Percentiles rank a stretch among this genome's conserved stretches.
phyloP scores from a whole-genome alignment of 2,888 invertebrate genomes.

The Phaedon cochleariae region DNA sequence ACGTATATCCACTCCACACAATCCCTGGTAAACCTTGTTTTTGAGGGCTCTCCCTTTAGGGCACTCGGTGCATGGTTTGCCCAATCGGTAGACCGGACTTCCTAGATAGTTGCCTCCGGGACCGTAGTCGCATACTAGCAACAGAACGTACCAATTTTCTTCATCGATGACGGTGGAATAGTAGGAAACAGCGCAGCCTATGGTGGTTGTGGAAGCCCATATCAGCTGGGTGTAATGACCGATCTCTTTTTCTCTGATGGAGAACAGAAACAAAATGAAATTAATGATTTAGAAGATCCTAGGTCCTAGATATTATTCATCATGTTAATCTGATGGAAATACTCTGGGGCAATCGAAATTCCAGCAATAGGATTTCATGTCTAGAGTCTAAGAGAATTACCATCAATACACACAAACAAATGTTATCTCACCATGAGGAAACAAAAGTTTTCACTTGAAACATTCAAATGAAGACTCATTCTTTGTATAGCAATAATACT shows the following conservation, averaged over 20 bases:
- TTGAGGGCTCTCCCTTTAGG: conserved; percentile 32
- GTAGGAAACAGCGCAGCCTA: conserved; percentile 56
- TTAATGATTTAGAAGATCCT: too few relatives aligned
- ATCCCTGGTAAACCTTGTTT: conserved; percentile 47
- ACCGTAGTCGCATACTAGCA: conserved; percentile 59
- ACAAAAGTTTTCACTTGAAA: too few relatives aligned
- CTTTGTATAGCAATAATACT: too few relatives aligned
- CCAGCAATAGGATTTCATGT: too few relatives aligned
- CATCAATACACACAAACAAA: too few relatives aligned
- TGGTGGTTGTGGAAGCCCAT: conserved; percentile 56
- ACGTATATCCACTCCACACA: conserved; percentile 47
- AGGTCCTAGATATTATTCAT: too few relatives aligned
- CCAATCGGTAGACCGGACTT: conserved; percentile 54
- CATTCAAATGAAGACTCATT: too few relatives aligned
- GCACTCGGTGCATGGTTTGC: conserved; percentile 52
- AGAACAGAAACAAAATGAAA: background rate
- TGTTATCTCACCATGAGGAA: too few relatives aligned
- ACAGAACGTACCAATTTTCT: conserved; percentile 50
- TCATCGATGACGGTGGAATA: conserved; percentile 45
- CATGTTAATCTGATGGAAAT: too few relatives aligned
- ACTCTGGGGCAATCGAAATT: too few relatives aligned
- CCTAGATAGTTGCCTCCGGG: conserved; percentile 58
- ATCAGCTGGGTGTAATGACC: conserved; percentile 60
- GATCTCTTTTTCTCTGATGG: background rate
- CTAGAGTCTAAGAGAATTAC: too few relatives aligned